phyloP scores from a whole-genome alignment of 2,797 vertebrate species.

The Vipera ursinii region DNA sequence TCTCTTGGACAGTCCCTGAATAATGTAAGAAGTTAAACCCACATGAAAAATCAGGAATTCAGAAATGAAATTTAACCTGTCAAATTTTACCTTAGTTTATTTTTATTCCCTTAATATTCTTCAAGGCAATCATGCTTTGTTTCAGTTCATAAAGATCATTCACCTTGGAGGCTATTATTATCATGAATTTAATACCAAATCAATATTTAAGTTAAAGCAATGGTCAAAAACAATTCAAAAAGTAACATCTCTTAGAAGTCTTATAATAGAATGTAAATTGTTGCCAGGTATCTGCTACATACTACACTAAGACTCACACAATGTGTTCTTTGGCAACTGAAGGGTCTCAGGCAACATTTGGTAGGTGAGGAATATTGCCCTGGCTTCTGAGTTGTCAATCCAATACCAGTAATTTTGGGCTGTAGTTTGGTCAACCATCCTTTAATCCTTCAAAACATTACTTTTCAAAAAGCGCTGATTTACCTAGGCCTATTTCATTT shows the following conservation, averaged over 20 bases:
- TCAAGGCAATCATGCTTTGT: slow-evolving; percentile 63
- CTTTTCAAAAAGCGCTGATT: background rate
- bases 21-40: slow-evolving; percentile 76
- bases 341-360: background rate
- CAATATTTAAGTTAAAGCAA: slow-evolving; percentile 57
- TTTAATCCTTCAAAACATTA: background rate
- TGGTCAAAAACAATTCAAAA: slow-evolving; percentile 32
- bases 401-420: background rate
- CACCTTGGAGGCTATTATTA: slow-evolving; percentile 60
- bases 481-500: background rate
- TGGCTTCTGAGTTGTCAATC: background rate
- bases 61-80: slow-evolving; percentile 73
- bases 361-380: background rate
- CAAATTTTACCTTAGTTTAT: slow-evolving; percentile 69
- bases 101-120: slow-evolving; percentile 73
- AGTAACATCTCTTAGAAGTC: slow-evolving; percentile 33
- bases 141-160: slow-evolving; percentile 64
- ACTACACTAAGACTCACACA: background rate
- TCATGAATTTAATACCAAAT: slow-evolving; percentile 54
- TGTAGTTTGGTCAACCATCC: background rate
- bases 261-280: slow-evolving; percentile 20
- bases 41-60: slow-evolving; percentile 65
- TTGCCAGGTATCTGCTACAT: background rate
- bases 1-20: slow-evolving; percentile 76
- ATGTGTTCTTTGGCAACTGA: background rate